Percentiles rank a stretch among this genome's conserved stretches.
Evolutionary conservation across 2,888 invertebrate species (phyloP).

Genomic region (Cynaeus angustus): DNA sequence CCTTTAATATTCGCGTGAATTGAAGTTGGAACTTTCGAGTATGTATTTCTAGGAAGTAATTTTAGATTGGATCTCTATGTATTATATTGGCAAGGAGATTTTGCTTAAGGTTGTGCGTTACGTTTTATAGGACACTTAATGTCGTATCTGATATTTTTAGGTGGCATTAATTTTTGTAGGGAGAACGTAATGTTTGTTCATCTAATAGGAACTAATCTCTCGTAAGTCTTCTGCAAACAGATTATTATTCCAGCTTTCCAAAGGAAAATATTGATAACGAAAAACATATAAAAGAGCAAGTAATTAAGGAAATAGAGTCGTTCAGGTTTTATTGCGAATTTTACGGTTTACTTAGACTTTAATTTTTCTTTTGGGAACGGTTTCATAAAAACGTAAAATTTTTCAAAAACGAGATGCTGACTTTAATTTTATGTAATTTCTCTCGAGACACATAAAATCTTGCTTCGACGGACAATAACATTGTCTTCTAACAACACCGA

Average conservation of each 20-base stretch:
- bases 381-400: slow-evolving; percentile 54
- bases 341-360: slow-evolving; percentile 56
- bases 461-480: slow-evolving; percentile 16
- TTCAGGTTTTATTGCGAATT: slow-evolving; percentile 54
- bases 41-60: slow-evolving; percentile 36
- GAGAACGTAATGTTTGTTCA: slow-evolving; percentile 58
- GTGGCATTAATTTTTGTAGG: slow-evolving; percentile 57
- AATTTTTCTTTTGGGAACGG: slow-evolving; percentile 57
- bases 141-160: slow-evolving; percentile 57
- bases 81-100: slow-evolving; percentile 36
- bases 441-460: slow-evolving; percentile 20
- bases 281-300: slow-evolving; percentile 60
- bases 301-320: slow-evolving; percentile 63
- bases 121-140: slow-evolving; percentile 53
- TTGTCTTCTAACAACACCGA: slow-evolving; percentile 7
- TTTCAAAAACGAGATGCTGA: slow-evolving; percentile 50
- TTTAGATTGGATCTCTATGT: slow-evolving; percentile 35
- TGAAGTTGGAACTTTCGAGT: slow-evolving; percentile 21
- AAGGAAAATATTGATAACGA: slow-evolving; percentile 55
- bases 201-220: slow-evolving; percentile 56
- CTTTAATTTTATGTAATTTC: slow-evolving; percentile 38
- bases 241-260: slow-evolving; percentile 53
- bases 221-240: slow-evolving; percentile 52
- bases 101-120: slow-evolving; percentile 52
- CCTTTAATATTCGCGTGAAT: slow-evolving; percentile 29